These are phyloP conservation scores for Leptopterna dolabrata DNA, from an alignment of 2,888 invertebrate species.

Conservation along the genomic window DNA sequence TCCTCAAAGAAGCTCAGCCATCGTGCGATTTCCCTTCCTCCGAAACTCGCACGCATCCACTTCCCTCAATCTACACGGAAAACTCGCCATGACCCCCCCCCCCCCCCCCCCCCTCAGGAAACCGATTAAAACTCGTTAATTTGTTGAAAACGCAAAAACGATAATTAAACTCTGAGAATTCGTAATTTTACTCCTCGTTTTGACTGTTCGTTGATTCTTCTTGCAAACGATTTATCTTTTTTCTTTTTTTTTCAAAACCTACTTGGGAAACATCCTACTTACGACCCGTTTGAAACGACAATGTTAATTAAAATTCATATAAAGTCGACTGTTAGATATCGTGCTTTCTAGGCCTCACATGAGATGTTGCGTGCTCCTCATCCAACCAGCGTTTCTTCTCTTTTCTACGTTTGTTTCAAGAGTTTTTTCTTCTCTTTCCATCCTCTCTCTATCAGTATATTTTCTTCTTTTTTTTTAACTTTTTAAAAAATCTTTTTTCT, in stretches of 20 bases:
- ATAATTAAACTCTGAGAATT: not conserved
- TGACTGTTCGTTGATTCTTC: not conserved
- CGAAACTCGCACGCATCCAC: not conserved
- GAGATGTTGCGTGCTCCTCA: slow-evolving; percentile 55
- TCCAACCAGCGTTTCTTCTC: slow-evolving; percentile 28
- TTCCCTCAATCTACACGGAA: not conserved
- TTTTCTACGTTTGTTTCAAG: slow-evolving; percentile 38
- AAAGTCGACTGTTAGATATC: slow-evolving; percentile 33
- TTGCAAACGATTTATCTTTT: not conserved
- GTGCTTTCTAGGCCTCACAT: slow-evolving; percentile 39
- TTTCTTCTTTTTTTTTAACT: slow-evolving; percentile 21
- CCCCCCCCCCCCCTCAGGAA: not conserved
- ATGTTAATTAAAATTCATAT: slow-evolving; percentile 51
- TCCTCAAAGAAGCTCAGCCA: too few species aligned
- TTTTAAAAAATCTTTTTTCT: not conserved
- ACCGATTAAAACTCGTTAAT: not conserved
- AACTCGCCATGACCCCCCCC: not conserved
- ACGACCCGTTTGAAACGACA: slow-evolving; percentile 27
- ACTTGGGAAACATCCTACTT: not conserved
- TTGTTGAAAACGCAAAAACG: not conserved
- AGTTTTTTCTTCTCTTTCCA: slow-evolving; percentile 17
- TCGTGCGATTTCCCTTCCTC: not conserved
- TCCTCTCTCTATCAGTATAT: slow-evolving; percentile 8
- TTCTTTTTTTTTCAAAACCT: not conserved
- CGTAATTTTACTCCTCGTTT: not conserved